These are phyloP conservation scores for Sterna hirundo DNA, from an alignment of 2,113 vertebrate genomes.

Conservation along the genomic window DNA sequence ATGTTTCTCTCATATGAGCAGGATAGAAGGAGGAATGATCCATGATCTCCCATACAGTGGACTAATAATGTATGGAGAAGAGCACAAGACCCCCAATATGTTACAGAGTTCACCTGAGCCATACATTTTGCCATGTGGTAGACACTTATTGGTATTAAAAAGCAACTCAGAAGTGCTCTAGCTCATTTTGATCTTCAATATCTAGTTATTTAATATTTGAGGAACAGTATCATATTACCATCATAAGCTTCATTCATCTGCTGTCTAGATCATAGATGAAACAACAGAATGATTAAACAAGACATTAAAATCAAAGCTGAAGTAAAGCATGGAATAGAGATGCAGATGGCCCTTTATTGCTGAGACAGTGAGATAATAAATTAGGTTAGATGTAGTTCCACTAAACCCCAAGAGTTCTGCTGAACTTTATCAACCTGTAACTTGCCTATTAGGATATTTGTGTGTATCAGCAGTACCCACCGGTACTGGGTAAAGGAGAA, in stretches of 20 bases:
- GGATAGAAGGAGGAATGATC: background rate
- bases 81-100: background rate
- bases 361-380: constrained; percentile 34
- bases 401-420: background rate
- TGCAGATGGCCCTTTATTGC: constrained; percentile 31
- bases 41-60: background rate
- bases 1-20: background rate
- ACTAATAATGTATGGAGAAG: background rate
- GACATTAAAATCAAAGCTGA: constrained; percentile 35
- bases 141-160: background rate
- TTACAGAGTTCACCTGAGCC: background rate
- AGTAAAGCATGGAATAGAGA: constrained; percentile 10
- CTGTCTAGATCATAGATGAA: constrained; percentile 23
- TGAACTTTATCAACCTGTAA: constrained; percentile 7
- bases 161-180: background rate
- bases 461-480: background rate
- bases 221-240: background rate
- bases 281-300: constrained; percentile 43
- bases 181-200: constrained; percentile 30
- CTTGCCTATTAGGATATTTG: background rate
- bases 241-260: background rate
- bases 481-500: background rate
- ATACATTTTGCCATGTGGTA: background rate
- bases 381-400: constrained; percentile 23
- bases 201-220: constrained; percentile 21